These are phyloP conservation scores for Aleiodes sp. DNA, from an alignment of 1,140 invertebrate species.

Conservation along the genomic window DNA sequence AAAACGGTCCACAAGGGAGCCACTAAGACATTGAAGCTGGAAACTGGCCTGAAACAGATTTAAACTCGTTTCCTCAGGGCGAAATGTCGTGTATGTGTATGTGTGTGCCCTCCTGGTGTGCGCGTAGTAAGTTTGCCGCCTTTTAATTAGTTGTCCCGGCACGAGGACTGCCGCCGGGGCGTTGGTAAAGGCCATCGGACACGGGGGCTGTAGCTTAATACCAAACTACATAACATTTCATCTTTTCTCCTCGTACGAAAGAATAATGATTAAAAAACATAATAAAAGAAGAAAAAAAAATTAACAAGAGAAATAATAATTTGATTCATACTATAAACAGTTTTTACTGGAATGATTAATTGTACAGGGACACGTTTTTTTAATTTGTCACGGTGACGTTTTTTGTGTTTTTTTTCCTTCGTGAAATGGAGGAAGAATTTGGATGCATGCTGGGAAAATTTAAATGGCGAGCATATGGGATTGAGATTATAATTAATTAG, in stretches of 20 bases:
- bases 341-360: slow-evolving; percentile 29
- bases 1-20: slow-evolving; percentile 64
- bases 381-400: slow-evolving; percentile 13
- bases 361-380: not conserved
- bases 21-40: slow-evolving; percentile 61
- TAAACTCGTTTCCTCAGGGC: slow-evolving; percentile 63
- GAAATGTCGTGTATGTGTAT: not conserved
- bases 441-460: too few relatives aligned
- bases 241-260: not conserved
- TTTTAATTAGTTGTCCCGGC: slow-evolving; percentile 61
- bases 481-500: too few relatives aligned
- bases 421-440: too few relatives aligned
- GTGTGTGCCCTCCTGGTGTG: slow-evolving; percentile 2
- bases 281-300: not conserved
- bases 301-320: slow-evolving; percentile 3
- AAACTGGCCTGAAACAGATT: slow-evolving; percentile 65
- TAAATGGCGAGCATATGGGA: too few relatives aligned
- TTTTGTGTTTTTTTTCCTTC: too few relatives aligned
- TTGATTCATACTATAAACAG: slow-evolving; percentile 23
- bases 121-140: slow-evolving; percentile 53
- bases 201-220: not conserved
- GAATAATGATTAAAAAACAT: not conserved
- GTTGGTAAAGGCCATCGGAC: slow-evolving; percentile 1
- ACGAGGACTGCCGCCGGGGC: slow-evolving; percentile 26
- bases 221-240: not conserved